Base-by-base conservation (phyloP, 2,113 vertebrate genomes). In the Leucopternis melanops region DNA sequence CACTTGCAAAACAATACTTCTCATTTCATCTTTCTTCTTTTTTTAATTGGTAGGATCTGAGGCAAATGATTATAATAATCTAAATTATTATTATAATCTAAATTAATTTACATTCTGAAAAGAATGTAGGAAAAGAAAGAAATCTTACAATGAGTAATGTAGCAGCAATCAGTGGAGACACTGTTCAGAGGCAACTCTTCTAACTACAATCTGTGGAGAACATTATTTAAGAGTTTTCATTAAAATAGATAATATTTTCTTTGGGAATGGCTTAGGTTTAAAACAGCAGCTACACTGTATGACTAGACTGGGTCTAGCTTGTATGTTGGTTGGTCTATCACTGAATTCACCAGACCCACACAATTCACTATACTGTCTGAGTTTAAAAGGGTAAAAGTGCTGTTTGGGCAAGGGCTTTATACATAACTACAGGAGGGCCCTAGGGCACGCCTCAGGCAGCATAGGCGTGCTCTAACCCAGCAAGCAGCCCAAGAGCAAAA, bases 51-150 rank as follows among this genome's bases (percentile, higher is more conserved):
- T 20, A 85, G 36, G 69, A 79, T 91, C 77, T 72, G 44, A 91
- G 78, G 73, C 62, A 89, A 88, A 87, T 75, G 0, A 81, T 91
- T 91, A 84, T 38, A 72, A 92, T 81, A 83, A 88, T 58, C 32
- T 92, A 92, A 88, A 87, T 72, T 0, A 84, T 91, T 90, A 84
- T n/a, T 66, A 92, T 78, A 83, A 88, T 62, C 38, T 90, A 89
- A 94, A 89, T 63, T 91, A n/a, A 91, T 94, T 89, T 91, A 66
- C 13, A 61, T 80, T 81, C n/a, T 79, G 40, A 54, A 90, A 84
- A 74, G 22, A 67, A 66, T 31, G 20, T 10, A 52, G 47, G 38
- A 88, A 88, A 86, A 81, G 11, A 79, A 87, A 83, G 23, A 26
- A 88, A 45, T 58, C 29, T 87, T 45, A 65, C 27, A 54, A 38